Conservation (phyloP, 1,140 invertebrate species). For the Drosophila santomea region DNA sequence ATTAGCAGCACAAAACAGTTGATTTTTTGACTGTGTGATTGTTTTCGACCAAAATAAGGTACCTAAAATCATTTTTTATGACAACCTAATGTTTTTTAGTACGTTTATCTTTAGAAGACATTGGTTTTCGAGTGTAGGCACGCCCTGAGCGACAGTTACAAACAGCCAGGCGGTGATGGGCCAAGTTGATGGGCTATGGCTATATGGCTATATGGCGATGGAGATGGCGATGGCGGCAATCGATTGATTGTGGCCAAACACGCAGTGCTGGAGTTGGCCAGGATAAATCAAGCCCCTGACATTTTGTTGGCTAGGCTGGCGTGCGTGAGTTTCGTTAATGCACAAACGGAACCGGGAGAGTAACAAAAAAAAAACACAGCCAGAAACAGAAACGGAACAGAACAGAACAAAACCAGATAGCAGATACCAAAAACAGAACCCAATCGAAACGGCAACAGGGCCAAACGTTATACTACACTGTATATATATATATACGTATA, state of each 20-base stretch:
- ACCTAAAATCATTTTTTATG: not conserved
- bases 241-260: conserved; percentile 82
- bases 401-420: conserved; percentile 10
- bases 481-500: conserved; percentile 9
- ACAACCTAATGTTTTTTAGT: conserved; percentile 8
- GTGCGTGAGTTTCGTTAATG: conserved; percentile 81
- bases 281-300: conserved; percentile 81
- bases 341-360: conserved; percentile 45
- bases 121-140: conserved; percentile 59
- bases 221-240: conserved; percentile 61
- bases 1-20: too few relatives aligned
- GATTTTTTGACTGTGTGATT: too few relatives aligned
- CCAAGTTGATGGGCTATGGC: conserved; percentile 35
- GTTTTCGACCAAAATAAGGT: too few relatives aligned
- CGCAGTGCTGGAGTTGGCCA: conserved; percentile 78
- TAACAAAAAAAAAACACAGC: not conserved
- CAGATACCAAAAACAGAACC: conserved; percentile 30
- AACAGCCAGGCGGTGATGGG: conserved; percentile 59
- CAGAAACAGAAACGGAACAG: conserved; percentile 7
- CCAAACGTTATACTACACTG: conserved; percentile 18
- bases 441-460: conserved; percentile 64
- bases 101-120: conserved; percentile 34
- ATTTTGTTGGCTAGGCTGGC: conserved; percentile 57
- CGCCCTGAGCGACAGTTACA: conserved; percentile 79
- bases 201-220: conserved; percentile 44